Conservation (phyloP, 2,797 vertebrate genomes). For the Lophotriccus pileatus region DNA sequence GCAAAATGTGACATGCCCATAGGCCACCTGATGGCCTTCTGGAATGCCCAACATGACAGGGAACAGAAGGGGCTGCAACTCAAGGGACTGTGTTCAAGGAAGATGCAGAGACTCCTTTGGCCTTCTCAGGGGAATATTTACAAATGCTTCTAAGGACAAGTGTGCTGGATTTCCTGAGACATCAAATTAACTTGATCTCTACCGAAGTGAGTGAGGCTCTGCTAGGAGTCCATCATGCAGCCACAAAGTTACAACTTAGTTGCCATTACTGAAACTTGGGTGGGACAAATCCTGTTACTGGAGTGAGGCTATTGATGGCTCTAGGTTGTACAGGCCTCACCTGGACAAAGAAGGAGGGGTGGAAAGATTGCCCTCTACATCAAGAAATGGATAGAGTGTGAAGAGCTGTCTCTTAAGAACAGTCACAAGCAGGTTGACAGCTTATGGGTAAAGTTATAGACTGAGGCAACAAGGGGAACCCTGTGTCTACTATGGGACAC, state of each 20-base stretch:
- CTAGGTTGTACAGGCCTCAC: not conserved
- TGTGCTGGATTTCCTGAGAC: not conserved
- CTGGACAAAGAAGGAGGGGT: not conserved
- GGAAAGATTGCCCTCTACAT: not conserved
- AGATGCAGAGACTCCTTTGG: not conserved
- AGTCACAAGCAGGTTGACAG: not conserved
- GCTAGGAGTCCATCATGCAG: not conserved
- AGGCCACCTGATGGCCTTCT: constrained; percentile 38
- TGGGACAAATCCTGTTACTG: not conserved
- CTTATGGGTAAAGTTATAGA: not conserved
- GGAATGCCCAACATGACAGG: not conserved
- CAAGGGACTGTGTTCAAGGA: not conserved
- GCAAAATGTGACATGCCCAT: constrained; percentile 18
- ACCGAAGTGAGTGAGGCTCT: not conserved
- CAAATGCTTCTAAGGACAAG: not conserved
- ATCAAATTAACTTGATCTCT: not conserved
- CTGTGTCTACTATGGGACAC: not conserved
- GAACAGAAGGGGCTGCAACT: not conserved
- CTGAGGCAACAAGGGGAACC: not conserved
- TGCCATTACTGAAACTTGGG: not conserved
- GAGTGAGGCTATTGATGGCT: not conserved
- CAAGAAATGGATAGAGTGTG: not conserved
- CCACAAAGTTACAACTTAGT: not conserved
- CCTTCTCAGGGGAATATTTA: not conserved
- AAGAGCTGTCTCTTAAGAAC: not conserved